phyloP scores from a whole-genome alignment of 2,113 vertebrate species.

The Indri indri region DNA sequence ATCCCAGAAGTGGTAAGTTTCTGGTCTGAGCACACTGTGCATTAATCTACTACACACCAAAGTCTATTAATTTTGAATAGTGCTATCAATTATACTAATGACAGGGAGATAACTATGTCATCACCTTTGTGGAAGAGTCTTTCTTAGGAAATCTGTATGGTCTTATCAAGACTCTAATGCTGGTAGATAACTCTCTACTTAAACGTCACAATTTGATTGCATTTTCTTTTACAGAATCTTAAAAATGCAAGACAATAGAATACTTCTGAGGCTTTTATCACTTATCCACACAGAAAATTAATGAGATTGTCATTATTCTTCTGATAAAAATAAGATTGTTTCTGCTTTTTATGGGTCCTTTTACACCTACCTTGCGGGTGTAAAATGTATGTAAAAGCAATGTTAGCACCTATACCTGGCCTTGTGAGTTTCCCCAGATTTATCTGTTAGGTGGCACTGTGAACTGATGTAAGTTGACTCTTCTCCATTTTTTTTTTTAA shows the following conservation, averaged over 20 bases:
- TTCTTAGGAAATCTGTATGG: neutral
- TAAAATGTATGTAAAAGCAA: neutral
- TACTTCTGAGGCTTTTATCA: neutral
- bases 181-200: conserved; percentile 28
- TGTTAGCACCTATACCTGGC: neutral
- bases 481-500: neutral
- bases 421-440: neutral
- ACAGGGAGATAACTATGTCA: conserved; percentile 63
- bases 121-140: conserved; percentile 68
- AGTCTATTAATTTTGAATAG: conserved; percentile 81
- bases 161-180: neutral
- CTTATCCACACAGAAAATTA: neutral
- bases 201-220: conserved; percentile 35
- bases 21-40: conserved; percentile 44
- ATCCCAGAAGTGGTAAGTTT: conserved; percentile 66
- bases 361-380: neutral
- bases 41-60: conserved; percentile 73
- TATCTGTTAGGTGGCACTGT: neutral
- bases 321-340: neutral
- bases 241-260: conserved; percentile 46
- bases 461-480: neutral
- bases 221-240: conserved; percentile 49
- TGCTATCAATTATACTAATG: conserved; percentile 65
- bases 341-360: neutral
- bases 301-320: neutral